phyloP scores from a whole-genome alignment of 2,888 invertebrate species.

The Drosophila affinis region DNA sequence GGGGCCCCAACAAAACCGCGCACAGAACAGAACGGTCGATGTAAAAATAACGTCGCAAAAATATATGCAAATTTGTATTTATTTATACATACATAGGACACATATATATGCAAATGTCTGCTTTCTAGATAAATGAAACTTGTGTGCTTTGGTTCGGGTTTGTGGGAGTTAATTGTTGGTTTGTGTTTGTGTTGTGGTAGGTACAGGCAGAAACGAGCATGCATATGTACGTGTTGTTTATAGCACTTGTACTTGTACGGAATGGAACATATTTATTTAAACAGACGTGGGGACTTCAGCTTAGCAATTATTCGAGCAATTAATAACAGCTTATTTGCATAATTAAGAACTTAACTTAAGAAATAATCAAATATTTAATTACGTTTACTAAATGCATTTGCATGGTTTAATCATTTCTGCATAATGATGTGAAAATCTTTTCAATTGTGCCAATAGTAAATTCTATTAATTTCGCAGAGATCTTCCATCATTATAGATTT shows the following conservation, averaged over 20 bases:
- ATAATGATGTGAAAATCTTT: conserved; percentile 5
- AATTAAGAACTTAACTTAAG: background rate
- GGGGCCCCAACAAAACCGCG: conserved; percentile 2
- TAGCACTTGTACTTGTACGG: conserved; percentile 1
- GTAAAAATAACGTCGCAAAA: conserved; percentile 50
- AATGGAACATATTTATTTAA: background rate
- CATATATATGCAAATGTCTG: conserved; percentile 19
- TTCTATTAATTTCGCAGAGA: background rate
- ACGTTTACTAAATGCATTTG: conserved; percentile 8
- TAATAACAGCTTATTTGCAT: background rate
- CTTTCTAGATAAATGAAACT: conserved; percentile 18
- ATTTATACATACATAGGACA: conserved; percentile 12
- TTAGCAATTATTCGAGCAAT: background rate
- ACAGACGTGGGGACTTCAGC: background rate
- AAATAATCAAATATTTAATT: background rate
- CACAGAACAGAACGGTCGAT: conserved; percentile 9
- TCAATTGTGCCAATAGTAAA: conserved; percentile 12
- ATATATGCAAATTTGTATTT: conserved; percentile 34
- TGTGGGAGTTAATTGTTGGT: background rate
- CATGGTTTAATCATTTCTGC: conserved; percentile 1
- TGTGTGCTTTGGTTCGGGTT: conserved; percentile 1
- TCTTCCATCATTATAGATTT: background rate
- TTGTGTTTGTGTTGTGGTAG: conserved; percentile 34
- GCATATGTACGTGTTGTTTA: conserved; percentile 3
- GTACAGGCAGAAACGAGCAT: conserved; percentile 1